Evolutionary conservation across 2,797 vertebrate species (phyloP).

Genomic region (Lepus oiostolus): DNA sequence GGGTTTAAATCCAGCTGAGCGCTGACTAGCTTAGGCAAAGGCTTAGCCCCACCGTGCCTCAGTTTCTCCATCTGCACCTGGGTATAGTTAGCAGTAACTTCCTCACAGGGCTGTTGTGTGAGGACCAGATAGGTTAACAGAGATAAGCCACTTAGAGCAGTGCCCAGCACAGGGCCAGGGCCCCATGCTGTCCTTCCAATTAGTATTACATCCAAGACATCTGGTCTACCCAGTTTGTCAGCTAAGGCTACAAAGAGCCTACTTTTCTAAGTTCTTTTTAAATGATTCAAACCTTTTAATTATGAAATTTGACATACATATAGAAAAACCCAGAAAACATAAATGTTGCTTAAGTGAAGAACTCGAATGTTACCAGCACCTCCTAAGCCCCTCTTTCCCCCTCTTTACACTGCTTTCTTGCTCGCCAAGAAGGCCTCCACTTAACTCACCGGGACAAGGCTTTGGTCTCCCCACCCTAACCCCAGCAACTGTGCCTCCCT

Average conservation of each 20-base stretch:
- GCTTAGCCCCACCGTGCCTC: background rate
- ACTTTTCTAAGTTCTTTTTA: background rate
- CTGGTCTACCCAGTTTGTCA: background rate
- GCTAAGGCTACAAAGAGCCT: background rate
- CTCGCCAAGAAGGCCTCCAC: background rate
- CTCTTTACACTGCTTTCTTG: background rate
- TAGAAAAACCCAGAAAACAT: background rate
- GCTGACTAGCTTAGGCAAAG: background rate
- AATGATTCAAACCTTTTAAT: background rate
- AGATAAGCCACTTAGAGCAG: background rate
- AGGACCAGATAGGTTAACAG: background rate
- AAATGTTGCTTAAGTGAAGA: background rate
- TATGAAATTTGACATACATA: background rate
- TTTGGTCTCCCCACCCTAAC: background rate
- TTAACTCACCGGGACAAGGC: background rate
- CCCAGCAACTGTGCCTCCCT: background rate
- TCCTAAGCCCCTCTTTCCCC: background rate
- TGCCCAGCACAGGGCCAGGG: background rate
- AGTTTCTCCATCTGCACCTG: conserved; percentile 15
- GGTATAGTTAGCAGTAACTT: background rate
- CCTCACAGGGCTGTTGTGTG: background rate
- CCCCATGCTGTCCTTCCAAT: background rate
- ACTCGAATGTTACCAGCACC: background rate
- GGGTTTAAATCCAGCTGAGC: background rate
- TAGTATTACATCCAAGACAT: background rate